Conservation (phyloP, 2,888 invertebrate species). For the Oegoconia quadripuncta region DNA sequence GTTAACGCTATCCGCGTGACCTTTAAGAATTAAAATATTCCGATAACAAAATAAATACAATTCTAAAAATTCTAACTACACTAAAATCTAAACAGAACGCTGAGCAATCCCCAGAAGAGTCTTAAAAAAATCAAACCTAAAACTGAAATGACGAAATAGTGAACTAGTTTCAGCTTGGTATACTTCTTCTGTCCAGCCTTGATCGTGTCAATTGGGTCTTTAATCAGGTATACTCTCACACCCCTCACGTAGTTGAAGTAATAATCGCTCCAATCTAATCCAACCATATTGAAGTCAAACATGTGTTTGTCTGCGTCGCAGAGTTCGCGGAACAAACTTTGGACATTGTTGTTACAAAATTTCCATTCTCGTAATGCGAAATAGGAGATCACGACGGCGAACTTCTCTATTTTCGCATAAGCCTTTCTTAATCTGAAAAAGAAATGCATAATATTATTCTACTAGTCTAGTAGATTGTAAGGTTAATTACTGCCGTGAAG, state of each 20-base stretch:
- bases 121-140: constrained; percentile 32
- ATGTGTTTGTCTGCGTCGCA: constrained; percentile 76
- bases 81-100: constrained; percentile 8
- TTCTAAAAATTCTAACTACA: background rate
- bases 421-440: constrained; percentile 83
- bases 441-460: background rate
- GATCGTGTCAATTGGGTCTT: constrained; percentile 85
- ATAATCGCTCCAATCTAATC: constrained; percentile 84
- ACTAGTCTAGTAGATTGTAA: background rate
- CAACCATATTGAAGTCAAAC: constrained; percentile 83
- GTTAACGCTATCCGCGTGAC: too few species aligned
- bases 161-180: constrained; percentile 33
- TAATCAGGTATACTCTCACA: constrained; percentile 84
- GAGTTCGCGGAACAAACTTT: constrained; percentile 73
- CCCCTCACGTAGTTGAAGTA: constrained; percentile 84
- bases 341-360: constrained; percentile 80
- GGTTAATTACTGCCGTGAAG: too few species aligned
- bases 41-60: too few species aligned
- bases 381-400: constrained; percentile 84
- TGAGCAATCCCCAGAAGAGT: constrained; percentile 31
- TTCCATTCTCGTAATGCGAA: constrained; percentile 87
- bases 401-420: constrained; percentile 86
- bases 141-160: constrained; percentile 36
- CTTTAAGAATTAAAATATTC: too few species aligned
- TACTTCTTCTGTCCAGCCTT: constrained; percentile 76